Percentiles rank a stretch among this genome's conserved stretches.
phyloP scores from a whole-genome alignment of 1,140 invertebrate genomes.

The Pseudomyrmex flavicornis region DNA sequence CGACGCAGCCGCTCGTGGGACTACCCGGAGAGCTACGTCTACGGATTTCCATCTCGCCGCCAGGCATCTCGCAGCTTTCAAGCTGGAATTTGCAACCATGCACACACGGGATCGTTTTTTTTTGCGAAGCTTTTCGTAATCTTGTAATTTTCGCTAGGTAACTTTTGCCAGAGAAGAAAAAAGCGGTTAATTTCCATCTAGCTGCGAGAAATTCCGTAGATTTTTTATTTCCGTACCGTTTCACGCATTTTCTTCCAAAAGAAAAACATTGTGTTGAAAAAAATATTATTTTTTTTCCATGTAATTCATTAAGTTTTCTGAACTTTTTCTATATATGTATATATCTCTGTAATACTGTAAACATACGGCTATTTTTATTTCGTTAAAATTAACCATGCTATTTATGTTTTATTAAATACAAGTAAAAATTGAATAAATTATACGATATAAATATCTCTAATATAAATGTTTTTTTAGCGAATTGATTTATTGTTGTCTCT shows the following conservation, averaged over 20 bases:
- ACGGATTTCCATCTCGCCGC: slow-evolving; percentile 49
- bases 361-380: neutral
- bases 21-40: slow-evolving; percentile 23
- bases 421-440: slow-evolving; percentile 5
- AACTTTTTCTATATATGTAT: too few relatives aligned
- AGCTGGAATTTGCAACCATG: slow-evolving; percentile 34
- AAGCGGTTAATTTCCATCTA: neutral
- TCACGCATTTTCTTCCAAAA: too few relatives aligned
- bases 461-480: neutral
- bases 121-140: slow-evolving; percentile 3
- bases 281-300: neutral
- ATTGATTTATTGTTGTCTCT: neutral
- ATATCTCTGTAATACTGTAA: too few relatives aligned
- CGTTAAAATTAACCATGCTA: neutral
- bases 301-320: too few relatives aligned
- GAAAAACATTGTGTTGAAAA: too few relatives aligned
- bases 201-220: neutral
- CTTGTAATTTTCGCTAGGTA: slow-evolving; percentile 33
- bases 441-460: neutral
- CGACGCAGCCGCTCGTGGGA: slow-evolving; percentile 46
- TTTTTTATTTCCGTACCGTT: slow-evolving; percentile 3
- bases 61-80: slow-evolving; percentile 45
- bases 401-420: neutral
- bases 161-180: neutral
- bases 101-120: slow-evolving; percentile 19